Conservation (phyloP, 2,113 vertebrate species). For the Crotophaga sulcirostris region DNA sequence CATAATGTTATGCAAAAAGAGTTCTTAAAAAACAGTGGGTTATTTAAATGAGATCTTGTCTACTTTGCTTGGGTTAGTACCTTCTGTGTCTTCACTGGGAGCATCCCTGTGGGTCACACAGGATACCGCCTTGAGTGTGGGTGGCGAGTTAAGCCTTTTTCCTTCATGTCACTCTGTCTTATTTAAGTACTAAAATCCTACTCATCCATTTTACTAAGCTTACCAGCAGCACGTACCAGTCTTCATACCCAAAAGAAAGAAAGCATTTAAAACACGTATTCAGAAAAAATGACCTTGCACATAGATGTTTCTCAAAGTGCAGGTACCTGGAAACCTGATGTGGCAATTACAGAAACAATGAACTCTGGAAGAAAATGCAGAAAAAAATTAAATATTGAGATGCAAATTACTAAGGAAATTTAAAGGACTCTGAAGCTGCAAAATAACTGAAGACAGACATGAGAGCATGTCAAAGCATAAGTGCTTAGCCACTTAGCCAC, state of each 20-base stretch:
- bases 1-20: not conserved
- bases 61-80: not conserved
- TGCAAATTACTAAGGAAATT: not conserved
- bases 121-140: not conserved
- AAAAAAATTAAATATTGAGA: not conserved
- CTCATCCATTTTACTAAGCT: constrained; percentile 26
- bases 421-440: not conserved
- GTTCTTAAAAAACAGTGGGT: not conserved
- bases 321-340: not conserved
- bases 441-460: not conserved
- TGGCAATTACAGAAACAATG: not conserved
- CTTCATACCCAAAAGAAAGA: not conserved
- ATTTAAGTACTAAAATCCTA: constrained; percentile 40
- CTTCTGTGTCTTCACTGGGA: not conserved
- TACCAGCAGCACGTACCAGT: not conserved
- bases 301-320: not conserved
- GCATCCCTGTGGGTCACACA: not conserved
- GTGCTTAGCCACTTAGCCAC: not conserved
- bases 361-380: not conserved
- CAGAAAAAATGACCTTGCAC: not conserved
- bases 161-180: constrained; percentile 29
- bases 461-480: not conserved
- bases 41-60: not conserved
- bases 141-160: constrained; percentile 32
- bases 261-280: not conserved